Evolutionary conservation across 1,140 invertebrate genomes (phyloP), one percentile per base, ranked within the genome.

Genomic region (Heliothis virescens): DNA sequence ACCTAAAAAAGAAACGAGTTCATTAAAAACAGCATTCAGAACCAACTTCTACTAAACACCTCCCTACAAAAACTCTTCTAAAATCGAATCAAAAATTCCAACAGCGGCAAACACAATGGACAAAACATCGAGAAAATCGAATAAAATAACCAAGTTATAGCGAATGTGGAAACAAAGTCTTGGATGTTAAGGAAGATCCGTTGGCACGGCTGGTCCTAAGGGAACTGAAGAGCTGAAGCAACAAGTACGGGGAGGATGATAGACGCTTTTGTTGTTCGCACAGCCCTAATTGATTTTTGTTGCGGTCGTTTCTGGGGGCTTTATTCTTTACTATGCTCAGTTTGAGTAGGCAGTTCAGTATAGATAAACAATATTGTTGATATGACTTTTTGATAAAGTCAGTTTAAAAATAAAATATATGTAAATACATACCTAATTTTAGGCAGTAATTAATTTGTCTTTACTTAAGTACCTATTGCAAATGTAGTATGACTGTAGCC

Each of bases 221-320:
- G 65, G 65, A 9, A 13, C 4, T 15, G 41, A 26, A 7, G 34
- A 41, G 16, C 48, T 69, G 11, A 48, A 69, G 65, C 65, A 69
- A 69, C 65, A 69, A 69, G 65, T 69, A 12, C 34, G 59, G 59
- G 50, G 52, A 21, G 65, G 18, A 69, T 48, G 69, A 72, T 72
- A 34, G 69, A 72, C 50, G 69, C 26, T 57, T 47, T 41, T 59
- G 16, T 74, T 59, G 55, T 67, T 16, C 48, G 55, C 4, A 57
- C 34, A 60, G 16, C 55, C 72, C 34, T 74, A 74, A 74, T 74
- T 74, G 72, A 74, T 74, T 74, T 26, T 74, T 34, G 29, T 34
- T 60, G 52, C 21, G 47, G 11, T 11, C 0, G 3, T 74, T 9
- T 60, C 16, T 74, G 18, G 10, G 26, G 10, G 34, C 13, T 21